Evolutionary conservation across 2,888 invertebrate genomes (phyloP), one percentile per base, ranked within the genome.

Genomic region (Drosophila bunnanda): DNA sequence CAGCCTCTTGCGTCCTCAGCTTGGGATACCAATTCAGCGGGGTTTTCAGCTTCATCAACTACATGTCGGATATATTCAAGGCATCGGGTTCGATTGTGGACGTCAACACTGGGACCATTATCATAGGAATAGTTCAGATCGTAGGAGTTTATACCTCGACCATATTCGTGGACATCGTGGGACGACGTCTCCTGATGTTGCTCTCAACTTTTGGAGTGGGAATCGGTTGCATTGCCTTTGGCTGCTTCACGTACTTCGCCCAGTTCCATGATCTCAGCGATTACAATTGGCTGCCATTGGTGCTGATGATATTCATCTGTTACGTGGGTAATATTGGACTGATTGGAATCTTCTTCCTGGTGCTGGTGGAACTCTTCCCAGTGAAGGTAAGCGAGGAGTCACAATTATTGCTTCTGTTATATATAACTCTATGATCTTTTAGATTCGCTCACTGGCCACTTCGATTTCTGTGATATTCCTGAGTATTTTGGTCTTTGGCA

Each of bases 311-410:
- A 3, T 54, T 88, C 5, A 84, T 90, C 0, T 81, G 90, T 10
- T 91, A 92, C 52, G 34, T 90, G 10, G 90, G 79, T 0, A 90
- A 91, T 4, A 77, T 91, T 30, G 92, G 92, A 9, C 67, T 92
- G 0, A 77, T 90, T 9, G 85, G 91, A 0, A 54, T 92, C 12
- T 89, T 90, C 32, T 90, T 91, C 62, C 82, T 92, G 0, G 77
- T 92, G 3, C 56, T 92, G 1, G 89, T 91, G 0, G 92, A 92
- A 65, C 82, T 91, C 4, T 84, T 92, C 50, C 92, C 92, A 2
- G 75, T 82, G 0, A 92, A 91, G 88, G 92, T 92, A 66, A 67
- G 0, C 3, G 0, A 7, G 5, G 0, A n/a, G 2, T 8, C 4
- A 1, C 0, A 8, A 9, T 8, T 1, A 25, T 15, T 8, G 28